Percentiles rank a stretch among this genome's conserved stretches.
Evolutionary conservation across 2,888 invertebrate genomes (phyloP).

Genomic region (Stenchaetothrips biformis): DNA sequence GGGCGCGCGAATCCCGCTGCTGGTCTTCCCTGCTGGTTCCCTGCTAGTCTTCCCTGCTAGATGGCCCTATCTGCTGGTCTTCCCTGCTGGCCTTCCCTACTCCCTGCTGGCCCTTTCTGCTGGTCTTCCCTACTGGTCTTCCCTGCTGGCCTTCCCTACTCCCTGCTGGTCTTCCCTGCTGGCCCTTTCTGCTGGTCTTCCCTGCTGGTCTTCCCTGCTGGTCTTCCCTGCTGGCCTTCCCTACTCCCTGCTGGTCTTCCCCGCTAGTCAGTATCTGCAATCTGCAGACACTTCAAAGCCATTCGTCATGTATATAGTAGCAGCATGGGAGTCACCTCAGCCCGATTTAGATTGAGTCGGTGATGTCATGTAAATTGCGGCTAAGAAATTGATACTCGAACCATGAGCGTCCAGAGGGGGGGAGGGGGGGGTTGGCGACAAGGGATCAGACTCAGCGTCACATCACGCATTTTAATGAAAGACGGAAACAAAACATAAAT

Average conservation of each 20-base stretch:
- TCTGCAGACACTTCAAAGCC: too few species aligned
- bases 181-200: not conserved
- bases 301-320: too few species aligned
- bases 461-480: too few species aligned
- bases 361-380: too few species aligned
- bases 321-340: too few species aligned
- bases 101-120: not conserved
- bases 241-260: constrained; percentile 18
- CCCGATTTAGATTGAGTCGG: too few species aligned
- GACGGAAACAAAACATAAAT: too few species aligned
- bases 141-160: constrained; percentile 6
- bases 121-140: not conserved
- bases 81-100: not conserved
- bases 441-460: too few species aligned
- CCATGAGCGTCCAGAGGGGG: too few species aligned
- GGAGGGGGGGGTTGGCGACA: too few species aligned
- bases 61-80: not conserved
- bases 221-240: constrained; percentile 20
- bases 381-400: too few species aligned
- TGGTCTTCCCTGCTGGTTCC: constrained; percentile 2
- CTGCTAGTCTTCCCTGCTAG: constrained; percentile 1
- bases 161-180: constrained; percentile 3
- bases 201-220: not conserved
- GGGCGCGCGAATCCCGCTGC: not conserved
- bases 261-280: not conserved